Percentiles rank a stretch among this genome's conserved stretches.
phyloP scores from a whole-genome alignment of 2,888 invertebrate genomes.

The Eristalis intricaria region DNA sequence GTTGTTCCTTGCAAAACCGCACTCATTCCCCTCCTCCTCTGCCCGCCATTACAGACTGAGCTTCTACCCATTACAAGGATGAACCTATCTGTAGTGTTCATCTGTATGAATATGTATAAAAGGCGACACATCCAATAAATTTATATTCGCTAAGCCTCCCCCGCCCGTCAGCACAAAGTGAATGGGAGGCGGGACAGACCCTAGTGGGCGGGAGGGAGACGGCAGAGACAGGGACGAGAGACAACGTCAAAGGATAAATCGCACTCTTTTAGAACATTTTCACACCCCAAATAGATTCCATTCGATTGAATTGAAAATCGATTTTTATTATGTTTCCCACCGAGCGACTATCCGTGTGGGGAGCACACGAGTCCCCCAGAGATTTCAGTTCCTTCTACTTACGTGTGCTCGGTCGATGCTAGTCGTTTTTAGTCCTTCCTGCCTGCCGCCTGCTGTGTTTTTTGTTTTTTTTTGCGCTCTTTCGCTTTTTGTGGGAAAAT shows the following conservation, averaged over 20 bases:
- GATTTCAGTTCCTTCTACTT: slow-evolving; percentile 9
- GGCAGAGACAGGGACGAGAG: background rate
- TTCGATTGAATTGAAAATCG: slow-evolving; percentile 71
- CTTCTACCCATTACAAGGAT: slow-evolving; percentile 53
- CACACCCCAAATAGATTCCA: slow-evolving; percentile 69
- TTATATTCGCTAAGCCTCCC: slow-evolving; percentile 22
- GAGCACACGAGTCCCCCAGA: slow-evolving; percentile 47
- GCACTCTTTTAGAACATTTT: slow-evolving; percentile 62
- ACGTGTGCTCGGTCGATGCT: background rate
- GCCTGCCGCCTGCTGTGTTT: background rate
- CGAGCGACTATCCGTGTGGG: slow-evolving; percentile 19
- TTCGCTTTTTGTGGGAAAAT: slow-evolving; percentile 20
- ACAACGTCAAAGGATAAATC: slow-evolving; percentile 67
- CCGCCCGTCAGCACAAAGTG: background rate
- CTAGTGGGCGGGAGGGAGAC: background rate
- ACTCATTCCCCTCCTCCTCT: background rate
- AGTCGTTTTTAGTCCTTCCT: background rate
- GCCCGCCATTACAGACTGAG: slow-evolving; percentile 34
- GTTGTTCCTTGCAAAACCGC: slow-evolving; percentile 44
- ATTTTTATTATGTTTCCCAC: slow-evolving; percentile 69
- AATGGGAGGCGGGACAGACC: background rate
- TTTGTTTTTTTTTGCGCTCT: background rate
- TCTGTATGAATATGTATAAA: slow-evolving; percentile 62
- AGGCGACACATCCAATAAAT: slow-evolving; percentile 57
- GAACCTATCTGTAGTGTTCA: slow-evolving; percentile 52